Conservation (phyloP, 2,888 invertebrate species). For the Melieria crassipennis region DNA sequence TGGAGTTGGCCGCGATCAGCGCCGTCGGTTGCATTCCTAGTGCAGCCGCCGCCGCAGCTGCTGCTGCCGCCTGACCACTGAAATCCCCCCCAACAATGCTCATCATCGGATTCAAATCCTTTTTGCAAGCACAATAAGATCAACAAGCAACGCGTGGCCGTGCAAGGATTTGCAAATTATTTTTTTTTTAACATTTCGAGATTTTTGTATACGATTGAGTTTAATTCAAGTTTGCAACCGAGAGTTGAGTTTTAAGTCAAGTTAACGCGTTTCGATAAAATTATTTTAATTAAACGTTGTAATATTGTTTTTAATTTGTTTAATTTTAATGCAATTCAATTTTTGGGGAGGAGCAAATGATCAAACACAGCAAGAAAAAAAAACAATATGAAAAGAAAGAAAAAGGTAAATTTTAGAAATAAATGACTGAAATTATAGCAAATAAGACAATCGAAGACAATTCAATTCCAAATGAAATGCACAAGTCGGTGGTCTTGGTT, state of each 20-base stretch:
- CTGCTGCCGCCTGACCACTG: conserved; percentile 62
- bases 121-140: conserved; percentile 35
- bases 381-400: conserved; percentile 43
- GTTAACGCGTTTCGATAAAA: background rate
- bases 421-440: conserved; percentile 37
- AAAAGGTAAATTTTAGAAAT: conserved; percentile 35
- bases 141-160: background rate
- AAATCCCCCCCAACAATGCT: conserved; percentile 66
- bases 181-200: conserved; percentile 3
- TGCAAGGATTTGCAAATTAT: conserved; percentile 33
- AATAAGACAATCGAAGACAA: conserved; percentile 29
- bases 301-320: conserved; percentile 17
- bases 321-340: conserved; percentile 32
- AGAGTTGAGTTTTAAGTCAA: background rate
- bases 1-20: conserved; percentile 58
- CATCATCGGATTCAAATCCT: conserved; percentile 67
- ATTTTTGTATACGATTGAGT: too few relatives aligned
- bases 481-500: background rate
- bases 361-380: conserved; percentile 49
- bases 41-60: conserved; percentile 52
- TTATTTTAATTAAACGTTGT: conserved; percentile 8
- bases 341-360: conserved; percentile 46
- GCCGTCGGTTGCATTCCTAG: conserved; percentile 59
- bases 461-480: conserved; percentile 29
- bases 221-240: too few relatives aligned